A percentile compares a stretch with the other conserved stretches of the same genome.
Conservation (phyloP, 2,113 vertebrate species). For the Phoenicopterus ruber region DNA sequence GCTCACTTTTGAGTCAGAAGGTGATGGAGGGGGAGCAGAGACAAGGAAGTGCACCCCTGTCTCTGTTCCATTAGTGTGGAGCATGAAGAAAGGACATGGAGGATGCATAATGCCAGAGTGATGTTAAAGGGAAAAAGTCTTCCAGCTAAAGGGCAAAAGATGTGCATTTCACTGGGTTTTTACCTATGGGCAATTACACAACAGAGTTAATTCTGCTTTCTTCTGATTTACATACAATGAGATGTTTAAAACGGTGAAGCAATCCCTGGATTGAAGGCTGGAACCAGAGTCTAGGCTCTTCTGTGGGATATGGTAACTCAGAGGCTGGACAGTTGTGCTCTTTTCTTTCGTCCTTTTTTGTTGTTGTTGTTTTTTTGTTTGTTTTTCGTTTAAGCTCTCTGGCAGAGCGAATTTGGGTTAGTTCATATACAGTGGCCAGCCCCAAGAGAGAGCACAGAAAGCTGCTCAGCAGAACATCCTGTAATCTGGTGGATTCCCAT, state of each 20-base stretch:
- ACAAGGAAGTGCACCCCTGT: background rate
- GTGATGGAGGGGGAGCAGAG: background rate
- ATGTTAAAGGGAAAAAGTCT: background rate
- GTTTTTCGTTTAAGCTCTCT: background rate
- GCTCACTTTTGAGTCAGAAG: background rate
- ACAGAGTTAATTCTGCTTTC: background rate
- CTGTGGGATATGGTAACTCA: background rate
- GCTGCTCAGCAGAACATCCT: background rate
- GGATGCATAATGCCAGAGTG: background rate
- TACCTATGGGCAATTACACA: background rate
- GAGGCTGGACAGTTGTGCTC: background rate
- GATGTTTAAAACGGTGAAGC: background rate
- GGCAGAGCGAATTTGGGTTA: background rate
- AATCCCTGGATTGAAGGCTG: background rate
- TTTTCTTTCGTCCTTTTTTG: background rate
- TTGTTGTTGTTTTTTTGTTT: too few species aligned
- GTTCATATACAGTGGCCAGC: background rate
- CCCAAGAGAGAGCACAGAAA: conserved; percentile 7
- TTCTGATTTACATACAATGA: background rate
- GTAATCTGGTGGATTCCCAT: background rate
- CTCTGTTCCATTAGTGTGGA: background rate
- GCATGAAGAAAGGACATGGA: background rate
- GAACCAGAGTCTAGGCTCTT: background rate
- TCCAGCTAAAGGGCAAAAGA: background rate
- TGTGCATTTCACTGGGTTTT: background rate